Evolutionary conservation across 2,888 invertebrate genomes (phyloP).

Genomic region (Drosophila birchii): DNA sequence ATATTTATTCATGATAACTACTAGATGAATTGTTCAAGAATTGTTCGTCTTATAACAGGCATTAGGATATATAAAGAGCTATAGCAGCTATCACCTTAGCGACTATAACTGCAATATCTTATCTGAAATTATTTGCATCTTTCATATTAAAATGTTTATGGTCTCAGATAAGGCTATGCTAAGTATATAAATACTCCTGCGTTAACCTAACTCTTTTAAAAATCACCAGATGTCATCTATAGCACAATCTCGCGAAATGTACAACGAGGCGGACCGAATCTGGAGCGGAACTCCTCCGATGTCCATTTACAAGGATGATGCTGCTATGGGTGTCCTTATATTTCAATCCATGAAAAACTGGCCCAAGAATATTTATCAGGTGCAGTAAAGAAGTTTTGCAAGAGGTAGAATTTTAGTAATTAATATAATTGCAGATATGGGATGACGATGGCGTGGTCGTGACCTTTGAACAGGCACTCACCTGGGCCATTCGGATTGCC

Average conservation of each 20-base stretch:
- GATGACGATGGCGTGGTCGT: neutral
- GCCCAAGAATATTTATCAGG: constrained; percentile 1
- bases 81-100: too few species aligned
- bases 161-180: too few species aligned
- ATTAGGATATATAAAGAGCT: too few species aligned
- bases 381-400: fast-evolving
- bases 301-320: constrained; percentile 4
- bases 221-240: neutral
- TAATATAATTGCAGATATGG: neutral
- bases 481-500: constrained; percentile 1
- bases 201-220: too few species aligned
- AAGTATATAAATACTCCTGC: too few species aligned
- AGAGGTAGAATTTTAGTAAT: too few species aligned
- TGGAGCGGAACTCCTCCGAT: neutral
- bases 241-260: neutral
- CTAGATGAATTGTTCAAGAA: too few species aligned
- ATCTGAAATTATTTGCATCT: too few species aligned
- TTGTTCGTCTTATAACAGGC: too few species aligned
- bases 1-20: too few species aligned
- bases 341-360: neutral
- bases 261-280: neutral
- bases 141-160: too few species aligned
- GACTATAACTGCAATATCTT: too few species aligned
- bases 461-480: neutral
- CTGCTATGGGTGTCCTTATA: neutral